A percentile compares a stretch with the other conserved stretches of the same genome.
Evolutionary conservation across 2,797 vertebrate genomes (phyloP).

Genomic region (Champsocephalus gunnari): DNA sequence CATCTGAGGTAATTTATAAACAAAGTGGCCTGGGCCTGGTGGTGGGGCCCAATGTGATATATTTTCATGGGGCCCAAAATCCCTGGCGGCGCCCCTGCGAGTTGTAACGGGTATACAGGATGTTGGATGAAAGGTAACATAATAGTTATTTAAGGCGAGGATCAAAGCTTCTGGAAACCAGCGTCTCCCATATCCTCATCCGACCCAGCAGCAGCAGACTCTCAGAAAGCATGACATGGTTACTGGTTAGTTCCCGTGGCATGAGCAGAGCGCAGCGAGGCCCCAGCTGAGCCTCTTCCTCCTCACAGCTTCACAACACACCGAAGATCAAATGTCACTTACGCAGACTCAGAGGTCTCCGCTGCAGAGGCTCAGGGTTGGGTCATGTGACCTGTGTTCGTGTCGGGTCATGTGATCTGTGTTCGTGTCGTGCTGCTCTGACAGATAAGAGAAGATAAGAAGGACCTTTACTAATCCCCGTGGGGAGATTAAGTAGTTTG

Average conservation of each 20-base stretch:
- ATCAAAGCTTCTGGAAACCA: no score
- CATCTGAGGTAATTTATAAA: no score
- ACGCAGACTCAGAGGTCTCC: background rate
- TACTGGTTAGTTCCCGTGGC: background rate
- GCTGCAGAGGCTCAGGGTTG: slow-evolving; percentile 28
- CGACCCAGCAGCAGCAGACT: background rate
- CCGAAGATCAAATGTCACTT: slow-evolving; percentile 12
- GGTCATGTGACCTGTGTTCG: slow-evolving; percentile 26
- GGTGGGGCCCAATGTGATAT: no score
- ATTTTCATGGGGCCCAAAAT: no score
- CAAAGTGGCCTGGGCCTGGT: no score
- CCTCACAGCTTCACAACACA: background rate
- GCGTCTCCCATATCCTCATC: background rate
- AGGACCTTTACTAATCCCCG: no score
- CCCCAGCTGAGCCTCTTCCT: background rate
- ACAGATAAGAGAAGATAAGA: slow-evolving; percentile 5
- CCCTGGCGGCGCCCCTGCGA: no score
- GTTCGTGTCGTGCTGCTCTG: background rate
- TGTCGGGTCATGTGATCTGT: slow-evolving; percentile 39
- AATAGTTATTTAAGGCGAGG: background rate
- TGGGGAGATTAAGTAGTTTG: no score
- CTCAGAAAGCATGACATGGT: background rate
- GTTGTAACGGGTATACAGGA: no score
- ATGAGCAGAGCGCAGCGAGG: no score
- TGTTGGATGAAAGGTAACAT: no score